Base-by-base conservation (phyloP, 2,797 vertebrate genomes). In the Malurus leucopterus region DNA sequence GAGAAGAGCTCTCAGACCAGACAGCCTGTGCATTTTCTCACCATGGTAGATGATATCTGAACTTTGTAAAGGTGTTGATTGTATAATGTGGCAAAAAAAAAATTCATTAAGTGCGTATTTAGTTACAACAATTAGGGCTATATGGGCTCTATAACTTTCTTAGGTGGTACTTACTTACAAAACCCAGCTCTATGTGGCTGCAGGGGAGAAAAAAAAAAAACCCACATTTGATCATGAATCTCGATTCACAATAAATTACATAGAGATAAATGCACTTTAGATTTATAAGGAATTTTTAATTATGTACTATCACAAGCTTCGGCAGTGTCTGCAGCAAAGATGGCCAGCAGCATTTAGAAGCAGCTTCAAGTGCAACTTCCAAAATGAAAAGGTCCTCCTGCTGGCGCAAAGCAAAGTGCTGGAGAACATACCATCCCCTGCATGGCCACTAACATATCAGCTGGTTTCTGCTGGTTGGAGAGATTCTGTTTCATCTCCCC, bases 401-500 rank as follows among this genome's bases (percentile, higher is more conserved):
- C 29, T 78, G 50, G 50, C 83, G 34, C n/a, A 51, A 24, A 30
- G 57, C 53, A 67, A 69, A 73, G 38, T 69, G 29, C 41, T 75
- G 71, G 10, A 86, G 49, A 84, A 38, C 15, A 19, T 43, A 13
- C 8, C n/a, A 19, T 10, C n/a, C 65, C 44, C 81, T 65, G 32
- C 21, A 55, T 0, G 0, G 21, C n/a, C n/a, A 61, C 13, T 3
- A 2, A 79, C 36, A 46, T 53, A 67, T 11, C 8, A 57, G 2
- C 29, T 84, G 18, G 11, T 84, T 90, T 76, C 63, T 88, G 24
- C 17, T 29, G 12, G 11, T 22, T 17, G 38, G 38, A 34, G 11
- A 43, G 24, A 22, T 55, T 76, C 77, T 84, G 23, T 41, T 72
- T 47, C 6, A 6, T 3, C 8, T 62, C 23, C 44, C 5, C 12